Conservation (phyloP, 1,140 invertebrate genomes). For the Rhyacophila brunnea region DNA sequence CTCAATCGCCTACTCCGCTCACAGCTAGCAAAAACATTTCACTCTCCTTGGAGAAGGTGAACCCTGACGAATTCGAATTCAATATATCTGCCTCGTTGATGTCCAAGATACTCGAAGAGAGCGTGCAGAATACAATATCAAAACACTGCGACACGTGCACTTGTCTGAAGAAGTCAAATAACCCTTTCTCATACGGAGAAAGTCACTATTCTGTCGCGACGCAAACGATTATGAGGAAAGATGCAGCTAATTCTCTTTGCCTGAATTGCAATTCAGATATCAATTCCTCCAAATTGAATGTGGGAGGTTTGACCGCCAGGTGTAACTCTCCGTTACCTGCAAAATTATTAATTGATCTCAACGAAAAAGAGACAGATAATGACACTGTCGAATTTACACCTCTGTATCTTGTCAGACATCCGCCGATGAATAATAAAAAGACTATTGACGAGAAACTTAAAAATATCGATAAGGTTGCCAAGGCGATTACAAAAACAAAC, state of each 20-base stretch:
- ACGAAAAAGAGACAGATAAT: slow-evolving; percentile 27
- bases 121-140: slow-evolving; percentile 69
- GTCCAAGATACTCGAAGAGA: slow-evolving; percentile 89
- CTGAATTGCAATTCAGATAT: slow-evolving; percentile 57
- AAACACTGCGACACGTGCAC: slow-evolving; percentile 81
- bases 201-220: slow-evolving; percentile 60
- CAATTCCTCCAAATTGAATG: slow-evolving; percentile 46
- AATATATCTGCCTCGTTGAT: slow-evolving; percentile 89
- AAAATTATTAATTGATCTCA: slow-evolving; percentile 36
- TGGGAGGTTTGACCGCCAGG: slow-evolving; percentile 44
- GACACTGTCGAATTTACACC: slow-evolving; percentile 37
- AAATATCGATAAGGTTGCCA: background rate
- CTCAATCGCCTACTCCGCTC: slow-evolving; percentile 15
- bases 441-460: background rate
- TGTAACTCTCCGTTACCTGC: slow-evolving; percentile 44
- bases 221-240: slow-evolving; percentile 55
- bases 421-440: slow-evolving; percentile 6
- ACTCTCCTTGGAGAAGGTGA: slow-evolving; percentile 44
- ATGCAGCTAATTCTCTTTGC: slow-evolving; percentile 56
- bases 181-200: slow-evolving; percentile 60
- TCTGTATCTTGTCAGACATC: slow-evolving; percentile 43
- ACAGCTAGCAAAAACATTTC: slow-evolving; percentile 33
- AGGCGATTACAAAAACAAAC: slow-evolving; percentile 8
- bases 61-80: slow-evolving; percentile 61
- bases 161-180: slow-evolving; percentile 62